Evolutionary conservation across 2,113 vertebrate species (phyloP), one percentile per base, ranked within the genome.

Genomic region (Gasterosteus aculeatus): DNA sequence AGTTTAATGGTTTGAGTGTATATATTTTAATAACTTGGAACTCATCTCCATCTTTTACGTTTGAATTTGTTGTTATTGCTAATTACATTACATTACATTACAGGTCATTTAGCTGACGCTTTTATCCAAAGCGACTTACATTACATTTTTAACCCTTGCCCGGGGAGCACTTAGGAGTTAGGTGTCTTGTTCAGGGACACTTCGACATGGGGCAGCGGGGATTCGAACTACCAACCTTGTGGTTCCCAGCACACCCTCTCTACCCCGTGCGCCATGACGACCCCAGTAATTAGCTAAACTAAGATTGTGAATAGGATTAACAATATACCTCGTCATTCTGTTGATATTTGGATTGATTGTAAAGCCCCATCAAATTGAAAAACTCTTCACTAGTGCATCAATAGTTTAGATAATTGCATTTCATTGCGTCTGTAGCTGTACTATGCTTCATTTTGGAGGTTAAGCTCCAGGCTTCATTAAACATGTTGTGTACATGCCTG

Each of bases 401-500:
- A 26, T 62, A 72, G n/a, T 35, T 47, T 0, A 31, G 11, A 8
- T 72, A 1, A 51, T 33, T 44, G 29, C 54, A 39, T 59, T 7
- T 56, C 8, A 19, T 46, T 44, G 33, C 44, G 33, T 77, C 47
- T 5, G 9, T 56, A 31, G 11, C 26, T 47, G 35, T 42, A 15
- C 19, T 53, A 4, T 60, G 16, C 58, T 35, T 16, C 41, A 1
- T 78, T 75, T 46, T 46, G 7, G 26, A 38, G 39, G 4, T 63
- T 56, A 18, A 44, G 26, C 33, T 51, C 70, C 5, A 66, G 19
- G 1, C 67, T 22, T 33, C 11, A 72, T 0, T 41, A 16, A 29
- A 67, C 2, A 64, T n/a, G 49, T 44, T 49, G 35, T 61, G n/a
- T 39, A 22, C 56, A 7, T 66, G 57, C 18, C 51, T 70, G 69